Percentiles rank a stretch among this genome's conserved stretches.
Evolutionary conservation across 2,797 vertebrate genomes (phyloP).

Genomic region (Sebastes wilsoni): DNA sequence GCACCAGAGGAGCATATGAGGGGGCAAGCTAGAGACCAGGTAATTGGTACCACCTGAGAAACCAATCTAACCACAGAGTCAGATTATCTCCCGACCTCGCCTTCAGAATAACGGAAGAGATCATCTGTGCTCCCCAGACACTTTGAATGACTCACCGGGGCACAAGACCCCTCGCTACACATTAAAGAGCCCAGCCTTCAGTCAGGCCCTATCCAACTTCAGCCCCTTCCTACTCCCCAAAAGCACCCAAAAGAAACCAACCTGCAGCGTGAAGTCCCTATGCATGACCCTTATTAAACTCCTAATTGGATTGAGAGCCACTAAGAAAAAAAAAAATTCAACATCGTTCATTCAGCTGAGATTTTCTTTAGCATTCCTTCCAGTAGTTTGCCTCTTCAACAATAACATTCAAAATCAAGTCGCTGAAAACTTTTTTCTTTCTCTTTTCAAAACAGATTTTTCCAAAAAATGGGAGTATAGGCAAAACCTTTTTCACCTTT

Average conservation of each 20-base stretch:
- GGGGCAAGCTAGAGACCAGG: constrained; percentile 40
- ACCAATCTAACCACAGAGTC: constrained; percentile 65
- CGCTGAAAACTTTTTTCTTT: constrained; percentile 60
- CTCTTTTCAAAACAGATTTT: constrained; percentile 60
- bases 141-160: constrained; percentile 70
- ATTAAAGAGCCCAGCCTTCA: constrained; percentile 67
- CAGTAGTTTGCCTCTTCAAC: constrained; percentile 71
- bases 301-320: constrained; percentile 93
- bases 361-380: constrained; percentile 76
- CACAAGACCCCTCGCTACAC: constrained; percentile 76
- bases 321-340: constrained; percentile 84
- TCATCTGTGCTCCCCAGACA: constrained; percentile 62
- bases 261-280: constrained; percentile 91
- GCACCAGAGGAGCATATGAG: constrained; percentile 53
- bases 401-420: constrained; percentile 74
- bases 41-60: constrained; percentile 85
- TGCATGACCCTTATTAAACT: constrained; percentile 94
- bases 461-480: constrained; percentile 62
- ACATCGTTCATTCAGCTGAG: constrained; percentile 84
- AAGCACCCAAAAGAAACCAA: constrained; percentile 83
- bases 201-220: constrained; percentile 69
- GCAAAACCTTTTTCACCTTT: constrained; percentile 77
- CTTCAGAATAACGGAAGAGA: constrained; percentile 58
- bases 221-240: constrained; percentile 62
- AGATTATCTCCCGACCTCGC: constrained; percentile 50